phyloP scores from a whole-genome alignment of 2,888 invertebrate genomes.

The Mesorhabditis spiculigera region DNA sequence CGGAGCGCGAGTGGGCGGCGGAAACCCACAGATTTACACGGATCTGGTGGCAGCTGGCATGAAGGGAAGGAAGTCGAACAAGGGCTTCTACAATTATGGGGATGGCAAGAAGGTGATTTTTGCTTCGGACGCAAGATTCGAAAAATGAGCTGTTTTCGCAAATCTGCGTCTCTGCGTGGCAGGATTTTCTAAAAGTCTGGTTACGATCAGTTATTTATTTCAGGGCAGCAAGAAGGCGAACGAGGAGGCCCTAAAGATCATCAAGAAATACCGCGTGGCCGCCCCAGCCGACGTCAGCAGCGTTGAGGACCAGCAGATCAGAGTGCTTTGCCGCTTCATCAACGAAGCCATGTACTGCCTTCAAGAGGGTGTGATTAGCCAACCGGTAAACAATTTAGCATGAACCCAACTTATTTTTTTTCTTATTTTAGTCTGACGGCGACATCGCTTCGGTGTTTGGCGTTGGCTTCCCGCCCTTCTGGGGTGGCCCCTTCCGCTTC shows the following conservation, averaged over 20 bases:
- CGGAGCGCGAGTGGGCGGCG: slow-evolving; percentile 66
- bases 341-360: slow-evolving; percentile 94
- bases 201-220: background rate
- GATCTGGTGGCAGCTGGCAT: slow-evolving; percentile 86
- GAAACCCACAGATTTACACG: slow-evolving; percentile 72
- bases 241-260: slow-evolving; percentile 72
- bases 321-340: slow-evolving; percentile 88
- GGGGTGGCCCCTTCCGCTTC: slow-evolving; percentile 84
- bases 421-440: slow-evolving; percentile 74
- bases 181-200: too few species aligned
- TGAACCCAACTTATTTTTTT: background rate
- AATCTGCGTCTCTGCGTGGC: too few species aligned
- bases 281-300: slow-evolving; percentile 74
- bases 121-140: too few species aligned
- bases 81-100: slow-evolving; percentile 42
- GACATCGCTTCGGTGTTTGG: slow-evolving; percentile 98
- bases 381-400: slow-evolving; percentile 67
- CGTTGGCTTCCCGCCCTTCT: slow-evolving; percentile 96
- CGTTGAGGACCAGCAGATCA: slow-evolving; percentile 75
- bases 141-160: too few species aligned
- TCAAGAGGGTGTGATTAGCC: slow-evolving; percentile 89
- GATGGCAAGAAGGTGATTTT: slow-evolving; percentile 34
- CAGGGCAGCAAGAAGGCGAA: slow-evolving; percentile 65
- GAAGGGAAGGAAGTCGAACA: slow-evolving; percentile 67
- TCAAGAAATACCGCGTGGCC: slow-evolving; percentile 77